Evolutionary conservation across 1,140 invertebrate species (phyloP), one percentile per base, ranked within the genome.

Genomic region (Tenebrio molitor): DNA sequence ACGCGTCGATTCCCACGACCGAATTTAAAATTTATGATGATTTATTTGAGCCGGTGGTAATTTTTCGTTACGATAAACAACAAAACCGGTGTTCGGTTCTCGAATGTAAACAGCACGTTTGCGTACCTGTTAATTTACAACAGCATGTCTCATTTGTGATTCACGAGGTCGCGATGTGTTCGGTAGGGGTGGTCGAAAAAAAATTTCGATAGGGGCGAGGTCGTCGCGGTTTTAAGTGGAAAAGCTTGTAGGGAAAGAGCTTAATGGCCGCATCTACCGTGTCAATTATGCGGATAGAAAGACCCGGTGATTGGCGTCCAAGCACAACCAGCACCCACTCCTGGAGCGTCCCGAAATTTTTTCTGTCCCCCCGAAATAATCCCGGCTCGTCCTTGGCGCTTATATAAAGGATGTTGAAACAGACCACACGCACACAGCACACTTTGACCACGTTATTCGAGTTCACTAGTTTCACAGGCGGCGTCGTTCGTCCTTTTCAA

Each of bases 371-470:
- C 29, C n/a, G 15, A 58, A 29, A 58, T 58, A 21, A 58, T 58
- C 50, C 50, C 19, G 42, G 42, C n/a, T 44, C 42, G 46, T 53
- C 50, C 50, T 58, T 58, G 50, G 50, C 14, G 50, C n/a, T 58
- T 58, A 58, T 50, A 50, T 50, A 58, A 58, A 33, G 71, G 46
- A 34, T 12, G 70, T 29, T 21, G 34, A 58, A 50, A 36, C 36
- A 73, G 16, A 70, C 58, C 53, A 65, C 72, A 74, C 41, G 53
- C 67, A 50, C 72, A 68, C 71, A 68, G 65, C 66, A 69, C 68
- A 23, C 63, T 74, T 62, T 65, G 72, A 74, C 39, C 72, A 74
- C 72, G 67, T 74, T 74, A 70, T 73, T 69, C 67, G 64, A 69
- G 71, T 73, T 73, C 44, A 73, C 72, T 73, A 58, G 64, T 72